Evolutionary conservation across 2,113 vertebrate genomes (phyloP).

Genomic region (Trachemys scripta): DNA sequence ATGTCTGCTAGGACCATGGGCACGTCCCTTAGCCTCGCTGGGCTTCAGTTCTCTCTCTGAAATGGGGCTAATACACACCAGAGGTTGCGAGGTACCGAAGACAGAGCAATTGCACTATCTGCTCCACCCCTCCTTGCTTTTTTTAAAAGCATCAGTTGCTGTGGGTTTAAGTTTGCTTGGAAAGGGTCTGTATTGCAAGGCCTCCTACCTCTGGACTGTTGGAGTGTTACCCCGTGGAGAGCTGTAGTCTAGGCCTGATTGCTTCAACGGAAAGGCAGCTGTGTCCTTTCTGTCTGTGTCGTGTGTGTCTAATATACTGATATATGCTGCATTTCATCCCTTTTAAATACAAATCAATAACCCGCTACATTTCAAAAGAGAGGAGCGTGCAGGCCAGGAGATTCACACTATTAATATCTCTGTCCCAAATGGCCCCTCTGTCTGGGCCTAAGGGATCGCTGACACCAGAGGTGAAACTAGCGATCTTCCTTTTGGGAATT

Average conservation of each 20-base stretch:
- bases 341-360: conserved; percentile 73
- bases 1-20: not conserved
- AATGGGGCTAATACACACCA: too few species aligned
- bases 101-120: not conserved
- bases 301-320: conserved; percentile 72
- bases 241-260: conserved; percentile 33
- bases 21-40: too few species aligned
- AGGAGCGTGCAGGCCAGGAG: conserved; percentile 1
- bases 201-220: not conserved
- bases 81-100: too few species aligned
- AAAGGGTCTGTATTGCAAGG: not conserved
- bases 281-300: conserved; percentile 67
- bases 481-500: not conserved
- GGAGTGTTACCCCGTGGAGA: not conserved
- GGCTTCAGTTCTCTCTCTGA: too few species aligned
- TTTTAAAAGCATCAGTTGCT: not conserved
- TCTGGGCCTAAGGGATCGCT: not conserved
- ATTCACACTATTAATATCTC: conserved; percentile 36
- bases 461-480: not conserved
- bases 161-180: not conserved
- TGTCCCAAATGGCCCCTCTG: conserved; percentile 4
- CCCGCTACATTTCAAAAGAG: conserved; percentile 58
- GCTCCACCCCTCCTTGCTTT: not conserved
- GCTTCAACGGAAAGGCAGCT: conserved; percentile 29
- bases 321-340: conserved; percentile 67